Evolutionary conservation across 2,797 vertebrate species (phyloP).

Genomic region (Sebastes itinus): DNA sequence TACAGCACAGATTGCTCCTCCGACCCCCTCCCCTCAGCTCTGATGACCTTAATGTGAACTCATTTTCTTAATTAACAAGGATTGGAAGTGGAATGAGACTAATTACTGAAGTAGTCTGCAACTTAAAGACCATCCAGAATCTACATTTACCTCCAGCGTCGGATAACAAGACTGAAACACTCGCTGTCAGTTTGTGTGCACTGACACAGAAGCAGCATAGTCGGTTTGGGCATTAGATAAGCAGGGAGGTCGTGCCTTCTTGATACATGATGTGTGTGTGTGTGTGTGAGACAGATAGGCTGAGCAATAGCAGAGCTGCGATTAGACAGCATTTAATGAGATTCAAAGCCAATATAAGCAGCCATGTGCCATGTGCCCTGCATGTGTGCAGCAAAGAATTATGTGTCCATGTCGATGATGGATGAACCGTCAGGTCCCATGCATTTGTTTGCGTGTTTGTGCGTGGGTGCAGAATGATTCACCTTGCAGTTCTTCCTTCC

Average conservation of each 20-base stretch:
- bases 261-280: neutral
- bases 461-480: slow-evolving; percentile 55
- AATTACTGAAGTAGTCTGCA: slow-evolving; percentile 48
- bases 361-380: slow-evolving; percentile 30
- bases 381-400: neutral
- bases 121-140: slow-evolving; percentile 34
- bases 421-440: slow-evolving; percentile 17
- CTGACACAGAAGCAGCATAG: slow-evolving; percentile 16
- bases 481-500: slow-evolving; percentile 55
- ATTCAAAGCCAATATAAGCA: slow-evolving; percentile 36
- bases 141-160: slow-evolving; percentile 12
- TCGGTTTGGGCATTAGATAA: slow-evolving; percentile 48
- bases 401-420: neutral
- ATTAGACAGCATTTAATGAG: slow-evolving; percentile 60
- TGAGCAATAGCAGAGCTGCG: slow-evolving; percentile 33
- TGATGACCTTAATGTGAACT: slow-evolving; percentile 49
- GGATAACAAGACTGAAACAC: slow-evolving; percentile 18
- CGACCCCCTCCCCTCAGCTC: neutral
- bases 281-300: slow-evolving; percentile 16
- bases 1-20: slow-evolving; percentile 18
- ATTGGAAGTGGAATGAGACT: slow-evolving; percentile 27
- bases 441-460: slow-evolving; percentile 31
- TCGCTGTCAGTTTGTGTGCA: slow-evolving; percentile 23
- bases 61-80: slow-evolving; percentile 50
- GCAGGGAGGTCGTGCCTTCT: slow-evolving; percentile 14